Base-by-base conservation (phyloP, 2,113 vertebrate species). In the Albula glossodonta region DNA sequence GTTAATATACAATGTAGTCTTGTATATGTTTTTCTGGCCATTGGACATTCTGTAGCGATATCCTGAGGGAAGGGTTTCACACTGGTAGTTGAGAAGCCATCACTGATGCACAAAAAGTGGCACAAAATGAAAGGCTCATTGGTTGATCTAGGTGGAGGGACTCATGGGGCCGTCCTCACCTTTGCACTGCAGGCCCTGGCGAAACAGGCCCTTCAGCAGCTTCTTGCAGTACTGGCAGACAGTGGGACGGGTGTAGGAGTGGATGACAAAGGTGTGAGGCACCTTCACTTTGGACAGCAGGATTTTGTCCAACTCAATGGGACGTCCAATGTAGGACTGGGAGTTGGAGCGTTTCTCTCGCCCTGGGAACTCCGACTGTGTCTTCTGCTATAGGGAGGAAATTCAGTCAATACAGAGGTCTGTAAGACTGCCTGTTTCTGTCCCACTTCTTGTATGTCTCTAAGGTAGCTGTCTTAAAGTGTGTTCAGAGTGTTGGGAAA, bases 191-290 rank as follows among this genome's bases (percentile, higher is more conserved):
- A 97, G 93, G 0, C 97, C 96, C 86, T 97, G 97, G 25, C 96
- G 96, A 92, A 97, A 97, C 31, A 97, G 95, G 0, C 97, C 97
- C 83, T 97, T 97, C 82, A 97, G 95, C 87, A 99, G 97, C 90
- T 99, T 99, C 94, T 99, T 99, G 91, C 98, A 99, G 93, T 97
- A 97, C 94, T 99, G 98, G 93, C 98, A 99, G 83, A 99, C 96
- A 0, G 98, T 99, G 88, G 98, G 98, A 2, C 98, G 94, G 0
- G 97, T 98, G 91, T 99, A 99, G 7, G 98, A 99, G 91, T 99
- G 98, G 93, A 99, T 97, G 91, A 97, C 97, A 48, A 99, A 99
- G 0, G 97, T 99, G 92, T 99, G 98, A 0, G 98, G 98, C 87
- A 99, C 98, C 95, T 99, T 99, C 79, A 99, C 98, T 91, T 98